Percentiles rank a stretch among this genome's conserved stretches.
Conservation (phyloP, 1,140 invertebrate species). For the Bilobella aurantiaca region DNA sequence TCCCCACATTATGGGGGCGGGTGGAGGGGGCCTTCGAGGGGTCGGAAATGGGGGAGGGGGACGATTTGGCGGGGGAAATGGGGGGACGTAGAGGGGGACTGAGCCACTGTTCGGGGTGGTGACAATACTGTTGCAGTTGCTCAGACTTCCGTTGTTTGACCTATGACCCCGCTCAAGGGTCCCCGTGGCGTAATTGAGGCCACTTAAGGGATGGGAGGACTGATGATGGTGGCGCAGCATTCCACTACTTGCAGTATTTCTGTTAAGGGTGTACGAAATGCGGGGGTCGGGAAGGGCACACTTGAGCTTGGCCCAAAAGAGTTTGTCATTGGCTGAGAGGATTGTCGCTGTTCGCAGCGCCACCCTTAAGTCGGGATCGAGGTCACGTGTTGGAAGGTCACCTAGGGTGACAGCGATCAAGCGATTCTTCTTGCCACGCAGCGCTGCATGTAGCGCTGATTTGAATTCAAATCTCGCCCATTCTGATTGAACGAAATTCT, state of each 20-base stretch:
- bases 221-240: background rate
- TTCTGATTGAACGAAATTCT: conserved; percentile 85
- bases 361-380: conserved; percentile 77
- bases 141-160: background rate
- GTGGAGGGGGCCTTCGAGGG: conserved; percentile 27
- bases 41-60: conserved; percentile 33
- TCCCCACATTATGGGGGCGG: conserved; percentile 26
- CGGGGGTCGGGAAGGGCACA: conserved; percentile 70
- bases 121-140: conserved; percentile 1
- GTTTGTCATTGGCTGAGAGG: conserved; percentile 80
- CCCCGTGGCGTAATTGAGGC: background rate
- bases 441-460: conserved; percentile 76
- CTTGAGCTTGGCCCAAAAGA: conserved; percentile 88
- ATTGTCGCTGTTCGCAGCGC: conserved; percentile 80
- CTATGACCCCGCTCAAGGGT: background rate
- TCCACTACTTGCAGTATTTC: background rate
- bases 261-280: background rate
- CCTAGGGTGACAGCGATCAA: conserved; percentile 77
- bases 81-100: conserved; percentile 30
- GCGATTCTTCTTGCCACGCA: conserved; percentile 52
- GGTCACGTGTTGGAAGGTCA: conserved; percentile 67
- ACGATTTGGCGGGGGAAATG: conserved; percentile 32
- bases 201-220: background rate
- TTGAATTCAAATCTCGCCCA: conserved; percentile 91
- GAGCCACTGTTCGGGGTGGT: conserved; percentile 9